Evolutionary conservation across 2,888 invertebrate species (phyloP).

Genomic region (Allophyes oxyacanthae): DNA sequence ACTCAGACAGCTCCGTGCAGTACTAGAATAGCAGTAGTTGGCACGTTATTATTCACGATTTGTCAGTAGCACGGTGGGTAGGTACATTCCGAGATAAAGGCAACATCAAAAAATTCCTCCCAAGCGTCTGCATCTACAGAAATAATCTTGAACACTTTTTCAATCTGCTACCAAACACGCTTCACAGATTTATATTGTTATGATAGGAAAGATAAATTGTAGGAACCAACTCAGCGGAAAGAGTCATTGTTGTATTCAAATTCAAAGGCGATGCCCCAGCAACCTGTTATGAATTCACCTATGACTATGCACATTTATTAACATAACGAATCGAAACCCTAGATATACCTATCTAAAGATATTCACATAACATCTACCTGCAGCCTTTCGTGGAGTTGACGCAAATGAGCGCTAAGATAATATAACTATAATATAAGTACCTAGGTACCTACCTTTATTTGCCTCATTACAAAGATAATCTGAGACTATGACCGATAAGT

Average conservation of each 20-base stretch:
- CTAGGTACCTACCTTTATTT: conserved; percentile 1
- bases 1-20: conserved; percentile 54
- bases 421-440: background rate
- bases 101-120: conserved; percentile 33
- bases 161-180: conserved; percentile 4
- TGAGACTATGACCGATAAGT: background rate
- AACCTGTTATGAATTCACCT: conserved; percentile 33
- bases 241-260: conserved; percentile 25
- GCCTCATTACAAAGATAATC: conserved; percentile 6
- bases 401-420: conserved; percentile 1
- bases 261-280: conserved; percentile 8
- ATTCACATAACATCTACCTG: background rate
- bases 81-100: conserved; percentile 38
- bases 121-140: conserved; percentile 21
- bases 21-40: conserved; percentile 62
- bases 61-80: conserved; percentile 45
- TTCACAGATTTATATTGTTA: conserved; percentile 5
- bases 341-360: too few relatives aligned
- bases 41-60: conserved; percentile 53
- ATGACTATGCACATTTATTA: conserved; percentile 19
- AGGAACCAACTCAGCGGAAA: conserved; percentile 20
- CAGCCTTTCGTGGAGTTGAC: background rate
- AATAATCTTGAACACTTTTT: conserved; percentile 19
- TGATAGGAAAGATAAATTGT: conserved; percentile 16
- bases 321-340: conserved; percentile 4